Conservation (phyloP, 2,888 invertebrate species). For the Alcis repandata region DNA sequence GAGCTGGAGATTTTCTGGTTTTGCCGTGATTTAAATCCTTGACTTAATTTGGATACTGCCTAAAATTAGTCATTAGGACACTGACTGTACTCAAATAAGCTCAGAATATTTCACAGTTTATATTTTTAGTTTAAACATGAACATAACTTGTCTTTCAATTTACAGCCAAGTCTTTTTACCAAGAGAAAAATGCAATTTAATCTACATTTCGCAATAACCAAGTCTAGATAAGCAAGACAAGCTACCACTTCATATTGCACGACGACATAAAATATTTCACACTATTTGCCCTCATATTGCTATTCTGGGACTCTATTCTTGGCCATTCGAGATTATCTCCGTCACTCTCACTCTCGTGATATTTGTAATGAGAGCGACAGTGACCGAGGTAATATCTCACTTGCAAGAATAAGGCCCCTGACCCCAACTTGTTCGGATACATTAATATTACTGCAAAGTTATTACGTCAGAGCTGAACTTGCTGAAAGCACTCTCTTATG, state of each 20-base stretch:
- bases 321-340: too few species aligned
- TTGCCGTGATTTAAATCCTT: too few species aligned
- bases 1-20: too few species aligned
- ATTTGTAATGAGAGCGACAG: too few species aligned
- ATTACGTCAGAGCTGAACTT: conserved; percentile 15
- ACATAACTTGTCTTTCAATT: conserved; percentile 10
- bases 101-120: not conserved
- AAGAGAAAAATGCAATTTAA: conserved; percentile 21
- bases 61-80: too few species aligned
- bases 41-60: too few species aligned
- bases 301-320: too few species aligned
- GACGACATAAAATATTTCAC: conserved; percentile 22
- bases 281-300: conserved; percentile 16
- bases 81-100: not conserved
- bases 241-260: conserved; percentile 18
- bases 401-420: too few species aligned
- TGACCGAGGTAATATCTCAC: too few species aligned
- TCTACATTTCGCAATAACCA: conserved; percentile 12
- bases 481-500: conserved; percentile 24
- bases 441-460: conserved; percentile 26
- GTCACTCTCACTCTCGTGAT: too few species aligned
- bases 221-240: conserved; percentile 7
- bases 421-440: conserved; percentile 17
- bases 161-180: conserved; percentile 1
- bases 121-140: not conserved